These are phyloP conservation scores for Dendropsophus ebraccatus DNA, from an alignment of 2,113 vertebrate genomes.

Conservation along the genomic window DNA sequence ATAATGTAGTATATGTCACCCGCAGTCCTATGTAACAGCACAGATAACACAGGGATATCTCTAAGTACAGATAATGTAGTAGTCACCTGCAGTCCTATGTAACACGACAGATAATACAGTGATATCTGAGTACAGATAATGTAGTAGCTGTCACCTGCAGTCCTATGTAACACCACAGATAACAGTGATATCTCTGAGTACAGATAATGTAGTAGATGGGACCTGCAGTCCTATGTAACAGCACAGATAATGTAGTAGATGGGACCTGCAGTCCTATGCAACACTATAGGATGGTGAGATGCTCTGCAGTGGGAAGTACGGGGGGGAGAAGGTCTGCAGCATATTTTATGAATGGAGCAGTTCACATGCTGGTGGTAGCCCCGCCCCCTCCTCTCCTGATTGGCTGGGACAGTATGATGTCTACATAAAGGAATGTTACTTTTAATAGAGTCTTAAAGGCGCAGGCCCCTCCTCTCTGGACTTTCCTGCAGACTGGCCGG, in stretches of 20 bases:
- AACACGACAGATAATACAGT: no score
- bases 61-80: no score
- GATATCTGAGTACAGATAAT: no score
- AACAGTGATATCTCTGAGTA: background rate
- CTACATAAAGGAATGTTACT: conserved; percentile 22
- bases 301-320: conserved; percentile 7
- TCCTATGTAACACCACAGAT: no score
- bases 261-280: background rate
- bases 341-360: conserved; percentile 50
- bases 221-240: conserved; percentile 2
- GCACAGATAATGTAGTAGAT: background rate
- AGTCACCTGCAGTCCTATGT: no score
- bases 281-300: background rate
- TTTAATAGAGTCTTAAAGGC: conserved; percentile 13
- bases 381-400: conserved; percentile 27
- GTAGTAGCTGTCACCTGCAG: no score
- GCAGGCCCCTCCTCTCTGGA: background rate
- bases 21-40: no score
- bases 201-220: background rate
- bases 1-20: no score
- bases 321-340: conserved; percentile 3
- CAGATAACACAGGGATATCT: no score
- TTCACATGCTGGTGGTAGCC: background rate
- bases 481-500: background rate
- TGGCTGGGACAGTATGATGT: conserved; percentile 25